phyloP scores from a whole-genome alignment of 2,797 vertebrate genomes.

The Crenichthys baileyi region DNA sequence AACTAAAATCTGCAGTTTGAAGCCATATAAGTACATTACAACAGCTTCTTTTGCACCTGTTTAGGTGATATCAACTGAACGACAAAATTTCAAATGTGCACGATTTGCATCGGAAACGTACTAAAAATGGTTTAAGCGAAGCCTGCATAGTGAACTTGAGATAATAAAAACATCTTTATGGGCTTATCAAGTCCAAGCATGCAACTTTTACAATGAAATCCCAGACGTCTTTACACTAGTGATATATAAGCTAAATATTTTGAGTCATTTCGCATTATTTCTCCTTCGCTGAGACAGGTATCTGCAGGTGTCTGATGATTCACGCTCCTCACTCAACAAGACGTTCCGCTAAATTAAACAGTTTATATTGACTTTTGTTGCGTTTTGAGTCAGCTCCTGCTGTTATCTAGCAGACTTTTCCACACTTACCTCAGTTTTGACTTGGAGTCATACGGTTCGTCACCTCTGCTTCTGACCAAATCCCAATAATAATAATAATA shows the following conservation, averaged over 20 bases:
- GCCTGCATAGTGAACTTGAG: background rate
- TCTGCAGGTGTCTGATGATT: background rate
- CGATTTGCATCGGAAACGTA: background rate
- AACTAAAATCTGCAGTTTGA: background rate
- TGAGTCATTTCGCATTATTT: background rate
- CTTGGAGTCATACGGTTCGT: background rate
- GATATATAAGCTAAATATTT: background rate
- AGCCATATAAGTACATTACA: background rate
- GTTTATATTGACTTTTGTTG: background rate
- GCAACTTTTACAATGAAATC: background rate
- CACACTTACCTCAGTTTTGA: background rate
- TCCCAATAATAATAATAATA: background rate
- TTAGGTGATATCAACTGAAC: background rate
- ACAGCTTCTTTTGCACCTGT: background rate
- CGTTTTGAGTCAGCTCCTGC: background rate
- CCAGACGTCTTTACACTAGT: too few relatives aligned
- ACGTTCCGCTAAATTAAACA: background rate
- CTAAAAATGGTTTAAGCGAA: background rate
- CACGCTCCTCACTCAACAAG: background rate
- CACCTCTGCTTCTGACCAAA: background rate
- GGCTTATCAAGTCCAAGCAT: background rate
- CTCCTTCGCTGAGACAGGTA: background rate
- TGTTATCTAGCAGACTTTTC: background rate
- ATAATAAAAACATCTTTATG: background rate
- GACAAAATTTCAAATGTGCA: background rate